Evolutionary conservation across 2,888 invertebrate genomes (phyloP), one percentile per base, ranked within the genome.

Genomic region (Mesorhabditis spiculigera): DNA sequence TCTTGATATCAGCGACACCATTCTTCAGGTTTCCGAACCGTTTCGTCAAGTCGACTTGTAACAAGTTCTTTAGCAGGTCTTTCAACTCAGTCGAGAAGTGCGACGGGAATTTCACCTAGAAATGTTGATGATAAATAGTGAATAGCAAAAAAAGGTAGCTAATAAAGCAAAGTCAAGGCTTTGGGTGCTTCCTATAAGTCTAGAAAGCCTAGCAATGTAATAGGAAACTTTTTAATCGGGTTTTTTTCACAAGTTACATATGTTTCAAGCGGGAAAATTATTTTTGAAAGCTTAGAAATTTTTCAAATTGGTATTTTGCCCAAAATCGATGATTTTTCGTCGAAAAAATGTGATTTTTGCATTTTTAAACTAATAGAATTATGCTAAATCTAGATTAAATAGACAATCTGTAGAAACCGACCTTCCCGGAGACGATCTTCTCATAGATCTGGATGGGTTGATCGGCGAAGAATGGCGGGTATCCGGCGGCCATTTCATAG

Each of bases 371-470:
- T 28, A 28, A 28, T 28, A 28, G 28, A 28, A 28, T 28, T 28
- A 28, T 28, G 3, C 28, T 28, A 28, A 28, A 28, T 28, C 28
- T 28, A 28, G 28, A 28, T 28, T 28, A 28, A 28, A 28, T 28
- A 28, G 28, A 28, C 28, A 28, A 28, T 28, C 28, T 28, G 28
- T 28, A 5, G 6, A 4, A 42, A 50, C 71, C 13, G 75, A 90
- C 95, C 89, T 96, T 98, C 82, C 98, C 98, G 67, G 95, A 94
- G 8, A 99, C 98, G 84, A 99, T 99, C 89, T 98, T 98, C 89
- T 99, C 98, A 87, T 99, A 99, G 86, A 99, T 99, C 88, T 98
- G 97, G 81, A 99, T 98, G 43, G 98, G 98, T 87, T 99, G 97
- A 88, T 99, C 98, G 79, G 98, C 98, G 87, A 98, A 99, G 90